A percentile compares a stretch with the other conserved stretches of the same genome.
Evolutionary conservation across 2,888 invertebrate species (phyloP).

Genomic region (Suillia variegata): DNA sequence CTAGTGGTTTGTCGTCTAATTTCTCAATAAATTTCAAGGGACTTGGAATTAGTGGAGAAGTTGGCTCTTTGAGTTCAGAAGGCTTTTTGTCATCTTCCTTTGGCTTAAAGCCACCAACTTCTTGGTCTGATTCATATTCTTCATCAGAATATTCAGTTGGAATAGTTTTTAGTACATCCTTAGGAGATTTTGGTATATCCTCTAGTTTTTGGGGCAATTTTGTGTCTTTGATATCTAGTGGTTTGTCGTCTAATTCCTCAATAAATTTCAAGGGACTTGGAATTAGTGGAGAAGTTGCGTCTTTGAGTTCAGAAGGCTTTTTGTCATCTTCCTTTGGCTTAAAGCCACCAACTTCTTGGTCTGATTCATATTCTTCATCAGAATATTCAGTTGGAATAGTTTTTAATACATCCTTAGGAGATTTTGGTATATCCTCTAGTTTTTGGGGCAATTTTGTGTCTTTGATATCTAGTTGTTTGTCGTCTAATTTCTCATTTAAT

Average conservation of each 20-base stretch:
- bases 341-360: not conserved
- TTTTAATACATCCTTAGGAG: not conserved
- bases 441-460: too few species aligned
- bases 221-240: not conserved
- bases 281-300: too few species aligned
- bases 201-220: too few species aligned
- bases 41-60: not conserved
- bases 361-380: not conserved
- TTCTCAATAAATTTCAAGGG: not conserved
- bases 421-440: constrained; percentile 7
- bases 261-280: not conserved
- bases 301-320: not conserved
- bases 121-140: not conserved
- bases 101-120: not conserved
- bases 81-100: too few species aligned
- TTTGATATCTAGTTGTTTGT: not conserved
- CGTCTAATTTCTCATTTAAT: not conserved
- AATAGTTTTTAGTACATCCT: not conserved
- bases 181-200: constrained; percentile 3
- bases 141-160: not conserved
- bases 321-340: too few species aligned
- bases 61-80: too few species aligned
- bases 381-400: not conserved
- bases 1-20: not conserved
- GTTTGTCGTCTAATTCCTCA: not conserved